These are phyloP conservation scores for Trididemnum miniatum DNA, from an alignment of 23 tunicate species.

Conservation along the genomic window DNA sequence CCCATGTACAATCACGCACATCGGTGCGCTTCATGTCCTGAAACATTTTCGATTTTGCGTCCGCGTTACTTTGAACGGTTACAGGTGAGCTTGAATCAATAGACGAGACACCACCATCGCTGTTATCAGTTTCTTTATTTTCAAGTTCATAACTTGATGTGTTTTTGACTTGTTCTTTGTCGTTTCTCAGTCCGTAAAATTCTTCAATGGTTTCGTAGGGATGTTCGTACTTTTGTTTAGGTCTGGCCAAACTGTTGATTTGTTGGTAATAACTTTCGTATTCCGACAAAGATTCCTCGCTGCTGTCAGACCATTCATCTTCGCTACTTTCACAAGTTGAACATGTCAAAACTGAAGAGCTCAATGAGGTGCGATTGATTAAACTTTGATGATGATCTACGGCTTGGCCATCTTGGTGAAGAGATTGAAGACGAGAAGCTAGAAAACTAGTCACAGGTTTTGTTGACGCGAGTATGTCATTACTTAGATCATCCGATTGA, in stretches of 20 bases:
- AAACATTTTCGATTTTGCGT: not conserved
- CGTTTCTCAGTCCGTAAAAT: not conserved
- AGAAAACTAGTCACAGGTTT: not conserved
- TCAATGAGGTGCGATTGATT: not conserved
- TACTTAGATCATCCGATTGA: not conserved
- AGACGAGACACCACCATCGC: not conserved
- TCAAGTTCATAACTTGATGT: not conserved
- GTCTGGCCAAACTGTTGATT: not conserved
- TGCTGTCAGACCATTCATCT: slow-evolving; percentile 19
- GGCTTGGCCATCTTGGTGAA: not conserved
- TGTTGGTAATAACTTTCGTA: slow-evolving; percentile 24
- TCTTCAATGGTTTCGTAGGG: not conserved
- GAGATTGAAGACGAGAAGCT: not conserved
- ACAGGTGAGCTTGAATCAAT: not conserved
- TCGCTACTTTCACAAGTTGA: not conserved
- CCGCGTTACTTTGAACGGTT: not conserved
- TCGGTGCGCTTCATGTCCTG: not conserved
- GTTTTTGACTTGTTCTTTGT: not conserved
- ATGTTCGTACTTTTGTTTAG: not conserved
- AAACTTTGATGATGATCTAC: not conserved
- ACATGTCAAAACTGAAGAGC: not conserved
- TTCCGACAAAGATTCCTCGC: not conserved
- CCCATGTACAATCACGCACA: slow-evolving; percentile 26
- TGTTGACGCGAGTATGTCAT: not conserved
- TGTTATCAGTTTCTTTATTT: not conserved